Conservation (phyloP, 2,888 invertebrate genomes). For the Ischnus inquisitorius region DNA sequence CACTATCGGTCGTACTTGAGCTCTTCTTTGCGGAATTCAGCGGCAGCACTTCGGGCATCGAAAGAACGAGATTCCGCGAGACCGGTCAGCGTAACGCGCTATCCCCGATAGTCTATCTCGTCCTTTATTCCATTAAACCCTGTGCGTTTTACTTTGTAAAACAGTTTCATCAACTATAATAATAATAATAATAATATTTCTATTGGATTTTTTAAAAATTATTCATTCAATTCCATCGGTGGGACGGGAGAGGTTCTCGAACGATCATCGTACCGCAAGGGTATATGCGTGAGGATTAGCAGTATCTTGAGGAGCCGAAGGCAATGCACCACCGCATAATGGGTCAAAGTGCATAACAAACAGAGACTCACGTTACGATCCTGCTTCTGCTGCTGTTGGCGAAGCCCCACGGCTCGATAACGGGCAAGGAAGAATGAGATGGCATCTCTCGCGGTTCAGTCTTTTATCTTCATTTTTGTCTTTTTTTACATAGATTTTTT, state of each 20-base stretch:
- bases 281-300: slow-evolving; percentile 43
- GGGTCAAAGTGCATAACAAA: slow-evolving; percentile 67
- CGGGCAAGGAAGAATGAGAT: slow-evolving; percentile 49
- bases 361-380: slow-evolving; percentile 57
- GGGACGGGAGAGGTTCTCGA: slow-evolving; percentile 46
- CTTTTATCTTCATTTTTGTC: no score
- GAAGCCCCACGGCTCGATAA: slow-evolving; percentile 11
- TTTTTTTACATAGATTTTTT: no score
- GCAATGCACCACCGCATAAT: slow-evolving; percentile 38
- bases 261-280: slow-evolving; percentile 17
- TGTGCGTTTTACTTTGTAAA: no score
- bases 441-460: slow-evolving; percentile 60
- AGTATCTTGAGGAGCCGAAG: slow-evolving; percentile 52
- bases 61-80: slow-evolving; percentile 60
- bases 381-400: slow-evolving; percentile 55
- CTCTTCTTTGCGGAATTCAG: slow-evolving; percentile 62
- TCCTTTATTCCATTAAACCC: neutral
- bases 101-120: neutral
- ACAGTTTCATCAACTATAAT: no score
- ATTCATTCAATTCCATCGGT: neutral
- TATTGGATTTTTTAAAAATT: no score
- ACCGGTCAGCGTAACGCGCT: slow-evolving; percentile 52
- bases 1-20: slow-evolving; percentile 45
- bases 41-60: slow-evolving; percentile 30
- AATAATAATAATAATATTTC: no score